Base-by-base conservation (phyloP, 2,113 vertebrate genomes). In the Xyliphius kryptos region DNA sequence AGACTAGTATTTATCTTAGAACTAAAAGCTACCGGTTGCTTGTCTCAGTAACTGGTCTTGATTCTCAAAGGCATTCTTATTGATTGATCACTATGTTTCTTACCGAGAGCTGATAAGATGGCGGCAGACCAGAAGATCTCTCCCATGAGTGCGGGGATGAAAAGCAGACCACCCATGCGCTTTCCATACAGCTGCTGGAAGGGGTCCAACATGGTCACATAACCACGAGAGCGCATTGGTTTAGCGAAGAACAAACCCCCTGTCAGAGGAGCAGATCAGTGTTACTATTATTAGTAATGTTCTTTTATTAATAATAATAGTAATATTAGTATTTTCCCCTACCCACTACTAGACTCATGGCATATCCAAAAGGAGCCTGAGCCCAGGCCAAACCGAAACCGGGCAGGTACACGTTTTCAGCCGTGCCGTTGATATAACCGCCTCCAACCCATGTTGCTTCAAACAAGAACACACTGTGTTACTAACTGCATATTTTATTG, bases 71-170 rank as follows among this genome's bases (percentile, higher is more conserved):
- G 47, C 59, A 21, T 19, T 14, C 2, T 12, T 17, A 15, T 32
- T 32, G 22, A 56, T 63, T 6, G 15, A n/a, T 16, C 43, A 11
- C 49, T 5, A 19, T 37, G 20, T 44, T 64, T 41, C 87, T 88
- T 82, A 97, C 96, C 96, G 58, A 99, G 87, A 38, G 96, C 96
- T 13, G 93, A 95, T 63, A 99, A 90, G 73, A 99, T 96, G 71
- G 95, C 95, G 17, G 94, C 96, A 1, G 96, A 97, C 96, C 96
- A 99, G 86, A 99, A 99, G 83, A 99, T 99, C 79, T 99, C 96
- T 17, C 96, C 96, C 94, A 98, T 95, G 40, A 99, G 85, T 0
- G 96, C 96, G 20, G 96, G 96, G 82, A 99, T 94, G 77, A 99
- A 99, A 3, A 99, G 85, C 41, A 99, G 86, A 1, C 96, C 96